Conservation (phyloP, 2,797 vertebrate genomes). For the Balearica regulorum region DNA sequence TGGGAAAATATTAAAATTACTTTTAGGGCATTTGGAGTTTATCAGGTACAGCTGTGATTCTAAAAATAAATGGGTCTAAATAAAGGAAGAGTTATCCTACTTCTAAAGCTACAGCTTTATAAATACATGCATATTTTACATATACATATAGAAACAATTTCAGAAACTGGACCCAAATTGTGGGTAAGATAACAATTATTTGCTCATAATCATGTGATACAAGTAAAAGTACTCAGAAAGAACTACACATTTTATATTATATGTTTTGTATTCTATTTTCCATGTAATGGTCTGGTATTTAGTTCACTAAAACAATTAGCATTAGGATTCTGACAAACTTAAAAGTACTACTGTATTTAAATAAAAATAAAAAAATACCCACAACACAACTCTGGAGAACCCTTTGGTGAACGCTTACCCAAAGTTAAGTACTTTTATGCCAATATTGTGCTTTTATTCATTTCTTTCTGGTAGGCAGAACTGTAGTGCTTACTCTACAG, state of each 20-base stretch:
- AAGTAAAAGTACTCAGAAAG: not conserved
- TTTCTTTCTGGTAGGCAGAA: not conserved
- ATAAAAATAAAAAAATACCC: not conserved
- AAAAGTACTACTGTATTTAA: not conserved
- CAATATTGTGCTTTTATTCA: not conserved
- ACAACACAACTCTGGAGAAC: not conserved
- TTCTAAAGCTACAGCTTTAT: not conserved
- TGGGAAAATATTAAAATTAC: not conserved
- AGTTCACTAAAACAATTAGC: not conserved
- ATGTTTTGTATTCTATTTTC: not conserved
- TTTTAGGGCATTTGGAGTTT: not conserved
- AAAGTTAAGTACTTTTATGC: not conserved
- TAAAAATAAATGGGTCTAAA: not conserved
- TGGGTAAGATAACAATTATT: not conserved
- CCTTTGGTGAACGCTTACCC: not conserved
- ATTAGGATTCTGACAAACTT: not conserved
- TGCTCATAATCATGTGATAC: not conserved
- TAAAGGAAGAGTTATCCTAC: not conserved
- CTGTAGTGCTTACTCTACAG: not conserved
- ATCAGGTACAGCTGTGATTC: not conserved
- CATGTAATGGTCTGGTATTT: not conserved
- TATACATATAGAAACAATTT: not conserved
- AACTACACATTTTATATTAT: not conserved
- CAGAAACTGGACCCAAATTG: not conserved
- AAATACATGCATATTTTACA: not conserved